Conservation (phyloP, 2,888 invertebrate species). For the Anthoptus insignis region DNA sequence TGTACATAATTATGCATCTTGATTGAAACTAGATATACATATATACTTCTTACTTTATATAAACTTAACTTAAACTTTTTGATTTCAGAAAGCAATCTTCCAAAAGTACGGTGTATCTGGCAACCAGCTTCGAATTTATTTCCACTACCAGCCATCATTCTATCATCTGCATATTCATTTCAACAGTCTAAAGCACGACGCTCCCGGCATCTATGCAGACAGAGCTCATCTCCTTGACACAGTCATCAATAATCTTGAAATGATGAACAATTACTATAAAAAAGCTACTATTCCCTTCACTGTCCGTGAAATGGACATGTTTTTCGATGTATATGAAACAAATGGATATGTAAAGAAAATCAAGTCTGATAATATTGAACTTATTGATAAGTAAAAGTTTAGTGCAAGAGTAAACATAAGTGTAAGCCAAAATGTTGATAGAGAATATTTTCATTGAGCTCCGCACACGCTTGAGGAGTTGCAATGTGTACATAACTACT, state of each 20-base stretch:
- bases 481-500: conserved; percentile 86
- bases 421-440: conserved; percentile 73
- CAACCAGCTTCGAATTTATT: conserved; percentile 92
- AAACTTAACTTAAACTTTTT: not conserved
- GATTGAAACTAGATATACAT: too few species aligned
- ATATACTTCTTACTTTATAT: too few species aligned
- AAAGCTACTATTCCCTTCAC: conserved; percentile 94
- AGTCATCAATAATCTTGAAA: conserved; percentile 96
- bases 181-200: conserved; percentile 92
- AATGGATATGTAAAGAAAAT: conserved; percentile 83
- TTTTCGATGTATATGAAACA: conserved; percentile 89
- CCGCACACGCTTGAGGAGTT: conserved; percentile 86
- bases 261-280: conserved; percentile 94
- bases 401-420: conserved; percentile 12
- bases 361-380: conserved; percentile 61
- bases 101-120: conserved; percentile 91
- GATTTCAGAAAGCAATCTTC: conserved; percentile 90
- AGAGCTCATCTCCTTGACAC: conserved; percentile 95
- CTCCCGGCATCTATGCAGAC: conserved; percentile 94
- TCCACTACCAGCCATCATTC: conserved; percentile 99
- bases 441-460: conserved; percentile 87
- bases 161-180: conserved; percentile 99
- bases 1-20: too few species aligned
- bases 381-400: conserved; percentile 67
- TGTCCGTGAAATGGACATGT: conserved; percentile 91